Conservation (phyloP, 2,888 invertebrate genomes). For the Nephrotoma flavescens region DNA sequence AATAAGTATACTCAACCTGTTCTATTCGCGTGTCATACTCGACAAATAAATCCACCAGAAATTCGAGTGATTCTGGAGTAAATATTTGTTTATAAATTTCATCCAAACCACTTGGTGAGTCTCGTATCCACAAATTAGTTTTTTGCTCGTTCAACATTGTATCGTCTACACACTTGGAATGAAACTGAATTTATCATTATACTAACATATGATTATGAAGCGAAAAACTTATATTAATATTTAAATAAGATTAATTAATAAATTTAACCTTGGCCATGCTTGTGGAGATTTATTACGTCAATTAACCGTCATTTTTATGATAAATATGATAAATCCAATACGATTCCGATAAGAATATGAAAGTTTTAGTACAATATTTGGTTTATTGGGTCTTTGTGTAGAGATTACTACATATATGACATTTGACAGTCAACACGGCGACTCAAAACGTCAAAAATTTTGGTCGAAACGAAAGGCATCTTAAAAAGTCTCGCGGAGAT, state of each 20-base stretch:
- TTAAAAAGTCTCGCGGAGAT: not conserved
- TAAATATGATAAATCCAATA: not conserved
- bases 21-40: constrained; percentile 37
- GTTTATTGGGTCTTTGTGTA: not conserved
- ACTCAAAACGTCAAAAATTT: not conserved
- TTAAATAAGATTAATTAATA: not conserved
- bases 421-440: not conserved
- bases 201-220: not conserved
- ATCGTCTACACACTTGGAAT: not conserved
- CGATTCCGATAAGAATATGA: not conserved
- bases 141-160: not conserved
- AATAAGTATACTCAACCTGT: not conserved
- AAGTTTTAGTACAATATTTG: not conserved
- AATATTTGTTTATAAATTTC: constrained; percentile 40
- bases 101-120: constrained; percentile 37
- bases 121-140: not conserved
- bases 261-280: not conserved
- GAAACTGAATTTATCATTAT: not conserved
- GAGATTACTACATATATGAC: not conserved
- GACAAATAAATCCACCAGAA: constrained; percentile 37
- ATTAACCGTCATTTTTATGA: not conserved
- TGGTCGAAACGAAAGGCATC: not conserved
- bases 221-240: not conserved
- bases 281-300: not conserved
- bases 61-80: constrained; percentile 38